Base-by-base conservation (phyloP, 2,888 invertebrate species). In the Idaea straminata region DNA sequence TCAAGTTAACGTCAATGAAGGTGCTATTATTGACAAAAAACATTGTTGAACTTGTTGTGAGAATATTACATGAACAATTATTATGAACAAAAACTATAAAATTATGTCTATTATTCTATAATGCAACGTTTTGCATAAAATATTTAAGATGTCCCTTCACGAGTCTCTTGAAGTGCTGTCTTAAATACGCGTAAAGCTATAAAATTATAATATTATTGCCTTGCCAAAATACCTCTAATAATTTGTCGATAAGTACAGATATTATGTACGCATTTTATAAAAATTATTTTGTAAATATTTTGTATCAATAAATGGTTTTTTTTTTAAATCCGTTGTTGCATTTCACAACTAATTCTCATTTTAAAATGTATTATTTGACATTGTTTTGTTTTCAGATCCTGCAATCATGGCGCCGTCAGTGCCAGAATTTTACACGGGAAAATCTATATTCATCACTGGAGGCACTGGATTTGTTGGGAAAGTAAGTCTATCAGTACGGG, bases 391-490 rank as follows among this genome's bases (percentile, higher is more conserved):
- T 38, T 61, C 68, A 72, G 69, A 63, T 63, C 59, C 59, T 59
- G 13, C 36, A 25, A 64, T 10, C n/a, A 89, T 89, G 89, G 71
- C 81, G 36, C 84, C 83, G 0, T 70, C 83, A 0, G 92, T 94
- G 34, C 72, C 88, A 0, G 90, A 93, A 69, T 95, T 93, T 88
- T 95, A 94, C 77, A 76, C 84, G 0, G 91, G 89, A 4, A 93
- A 94, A 74, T 84, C 88, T n/a, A 87, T 98, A n/a, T 93, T 98
- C 60, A 89, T 98, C 60, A 97, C 97, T 0, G 98, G 97, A 2
- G 96, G 95, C 0, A 96, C 96, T 0, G 97, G 97, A 5, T 98
- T 97, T 79, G 77, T 91, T 5, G 91, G 91, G 13, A 91, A 91
- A 83, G 90, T 90, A 75, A 72, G 70, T 47, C 57, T 57, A n/a